Base-by-base conservation (phyloP, 2,888 invertebrate genomes). In the Bedellia somnulentella region DNA sequence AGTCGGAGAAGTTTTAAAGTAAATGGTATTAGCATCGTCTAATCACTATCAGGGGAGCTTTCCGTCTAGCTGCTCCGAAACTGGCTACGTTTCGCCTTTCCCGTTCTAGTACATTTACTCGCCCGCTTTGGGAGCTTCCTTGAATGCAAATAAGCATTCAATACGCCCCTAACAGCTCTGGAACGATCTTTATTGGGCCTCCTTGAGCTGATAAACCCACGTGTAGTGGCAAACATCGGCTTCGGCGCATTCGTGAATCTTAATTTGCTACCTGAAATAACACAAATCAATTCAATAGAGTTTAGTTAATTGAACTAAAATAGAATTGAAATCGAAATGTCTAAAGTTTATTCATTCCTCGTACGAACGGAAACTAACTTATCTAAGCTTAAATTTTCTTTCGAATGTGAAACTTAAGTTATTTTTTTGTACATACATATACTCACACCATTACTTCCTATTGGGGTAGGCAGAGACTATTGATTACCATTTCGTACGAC, bases 11-110 rank as follows among this genome's bases (percentile, higher is more conserved):
- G 67, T 67, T 62, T 54, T 61, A 67, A 70, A 68, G 68, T 71
- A 70, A 71, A 71, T 64, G 71, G 63, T 70, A 75, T 73, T 71
- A 71, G 67, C 67, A 66, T 62, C 60, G 66, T 61, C 61, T 73
- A 73, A 75, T 75, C 68, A 68, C 73, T 62, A 57, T 54, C 73
- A 52, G 47, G 73, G 73, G 71, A 71, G 67, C 66, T 47, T 47
- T 71, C 47, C 45, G 54, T 61, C 59, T 60, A 55, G 53, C n/a
- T 47, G 52, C 52, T 52, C 47, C 39, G 48, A 55, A 49, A 52
- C 45, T 49, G 35, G 44, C 47, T 49, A 51, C 53, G 46, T 45
- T 52, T 47, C 47, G 40, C 42, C 52, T 25, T 24, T 24, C 46
- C 49, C 57, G 62, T 58, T 62, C 55, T 55, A 58, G 57, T 60